These are phyloP conservation scores for Carabus problematicus DNA, from an alignment of 2,888 invertebrate species.

Conservation along the genomic window DNA sequence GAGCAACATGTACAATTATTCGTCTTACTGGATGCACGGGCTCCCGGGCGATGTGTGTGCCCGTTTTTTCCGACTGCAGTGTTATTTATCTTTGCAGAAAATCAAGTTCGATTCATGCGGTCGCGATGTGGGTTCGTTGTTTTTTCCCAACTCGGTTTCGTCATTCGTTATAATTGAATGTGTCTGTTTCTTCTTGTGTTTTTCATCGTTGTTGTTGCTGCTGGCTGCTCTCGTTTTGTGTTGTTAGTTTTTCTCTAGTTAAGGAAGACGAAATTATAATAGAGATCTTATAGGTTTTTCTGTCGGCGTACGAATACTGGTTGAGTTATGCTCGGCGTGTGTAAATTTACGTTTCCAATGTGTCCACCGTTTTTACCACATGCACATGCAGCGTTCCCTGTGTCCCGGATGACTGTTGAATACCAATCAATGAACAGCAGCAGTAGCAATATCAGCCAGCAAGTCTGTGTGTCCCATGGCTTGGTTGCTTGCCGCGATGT, in stretches of 20 bases:
- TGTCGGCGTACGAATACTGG: constrained; percentile 43
- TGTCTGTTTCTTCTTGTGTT: constrained; percentile 28
- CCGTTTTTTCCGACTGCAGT: constrained; percentile 21
- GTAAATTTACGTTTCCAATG: constrained; percentile 53
- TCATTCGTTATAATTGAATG: constrained; percentile 40
- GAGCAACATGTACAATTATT: too few species aligned
- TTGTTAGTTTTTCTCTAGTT: constrained; percentile 38
- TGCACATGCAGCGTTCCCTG: constrained; percentile 48
- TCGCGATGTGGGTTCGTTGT: constrained; percentile 16
- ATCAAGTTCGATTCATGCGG: constrained; percentile 41
- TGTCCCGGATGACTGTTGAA: constrained; percentile 48
- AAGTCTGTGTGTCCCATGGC: too few species aligned
- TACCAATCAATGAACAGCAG: constrained; percentile 46
- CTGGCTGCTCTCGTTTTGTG: constrained; percentile 14
- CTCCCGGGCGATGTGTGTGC: too few species aligned
- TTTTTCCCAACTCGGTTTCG: background rate
- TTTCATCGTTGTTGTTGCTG: constrained; percentile 18
- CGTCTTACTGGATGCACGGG: too few species aligned
- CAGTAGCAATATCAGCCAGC: too few species aligned
- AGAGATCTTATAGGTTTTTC: constrained; percentile 55
- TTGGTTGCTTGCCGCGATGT: background rate
- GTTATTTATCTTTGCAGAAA: constrained; percentile 41
- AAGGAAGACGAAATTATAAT: constrained; percentile 52
- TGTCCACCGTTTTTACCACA: constrained; percentile 50
- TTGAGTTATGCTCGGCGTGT: constrained; percentile 52